These are phyloP conservation scores for Xenopus laevis DNA, from an alignment of 2,113 vertebrate species.

Conservation along the genomic window DNA sequence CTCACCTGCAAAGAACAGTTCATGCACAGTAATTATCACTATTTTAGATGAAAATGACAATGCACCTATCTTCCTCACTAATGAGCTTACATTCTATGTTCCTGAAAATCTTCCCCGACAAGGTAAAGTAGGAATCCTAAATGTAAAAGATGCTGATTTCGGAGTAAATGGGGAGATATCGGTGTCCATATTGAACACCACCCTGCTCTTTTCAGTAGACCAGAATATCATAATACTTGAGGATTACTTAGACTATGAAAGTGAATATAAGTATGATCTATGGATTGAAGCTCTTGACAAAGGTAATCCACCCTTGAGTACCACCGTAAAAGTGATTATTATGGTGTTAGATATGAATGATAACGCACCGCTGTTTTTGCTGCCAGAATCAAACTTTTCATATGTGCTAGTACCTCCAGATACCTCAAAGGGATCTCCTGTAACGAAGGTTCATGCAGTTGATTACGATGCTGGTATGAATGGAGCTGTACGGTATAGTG, in stretches of 20 bases:
- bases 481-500: constrained; percentile 25
- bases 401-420: constrained; percentile 33
- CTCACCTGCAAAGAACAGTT: constrained; percentile 12
- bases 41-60: constrained; percentile 37
- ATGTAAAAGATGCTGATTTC: constrained; percentile 27
- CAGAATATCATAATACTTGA: constrained; percentile 20
- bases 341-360: constrained; percentile 34
- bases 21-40: constrained; percentile 12
- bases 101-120: constrained; percentile 23
- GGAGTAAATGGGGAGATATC: constrained; percentile 22
- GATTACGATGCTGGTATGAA: constrained; percentile 35
- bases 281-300: constrained; percentile 30
- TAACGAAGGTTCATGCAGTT: constrained; percentile 31
- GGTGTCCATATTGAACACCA: constrained; percentile 14
- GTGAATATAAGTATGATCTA: constrained; percentile 13
- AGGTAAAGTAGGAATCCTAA: constrained; percentile 26
- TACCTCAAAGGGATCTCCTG: constrained; percentile 13
- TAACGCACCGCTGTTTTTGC: constrained; percentile 30
- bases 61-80: constrained; percentile 8
- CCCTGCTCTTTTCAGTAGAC: constrained; percentile 10
- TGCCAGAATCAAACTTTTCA: constrained; percentile 35
- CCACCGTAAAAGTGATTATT: constrained; percentile 13
- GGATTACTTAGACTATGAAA: constrained; percentile 28
- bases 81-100: constrained; percentile 22
- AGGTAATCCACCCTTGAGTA: constrained; percentile 20